Evolutionary conservation across 35 echinoderm and acorn worm species (phyloP), one percentile per base, ranked within the genome.

Genomic region (Stichopus chloronotus): DNA sequence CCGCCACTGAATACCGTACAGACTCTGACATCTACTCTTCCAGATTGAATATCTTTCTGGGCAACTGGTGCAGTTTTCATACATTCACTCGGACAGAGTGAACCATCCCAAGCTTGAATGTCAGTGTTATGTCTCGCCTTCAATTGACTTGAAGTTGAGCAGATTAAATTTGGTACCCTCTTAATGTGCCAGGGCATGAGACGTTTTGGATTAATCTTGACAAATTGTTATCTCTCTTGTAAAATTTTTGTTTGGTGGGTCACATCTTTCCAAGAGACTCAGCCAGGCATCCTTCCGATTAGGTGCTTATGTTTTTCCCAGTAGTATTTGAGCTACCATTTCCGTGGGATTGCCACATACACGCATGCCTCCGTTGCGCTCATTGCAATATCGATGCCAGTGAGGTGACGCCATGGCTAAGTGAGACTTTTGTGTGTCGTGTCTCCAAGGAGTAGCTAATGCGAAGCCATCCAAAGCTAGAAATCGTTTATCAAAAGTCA

Each of bases 321-420:
- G 86, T 20, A 88, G 20, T 88, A 88, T 16, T 59, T 88, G 86
- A 9, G 86, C 86, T 12, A 88, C 13, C 86, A 88, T 88, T 59
- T 88, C 86, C 3, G 86, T 88, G 9, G 57, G 58, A 56, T 87
- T 56, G 5, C 84, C 84, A 21, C 84, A 87, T 24, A 87, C 84
- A 16, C 84, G 22, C 5, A 88, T 88, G 8, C 23, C 58, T 63
- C 86, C 86, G 23, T 60, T 43, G 17, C 22, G 86, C 65, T 88
- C 86, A 53, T 68, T 24, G 23, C 86, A 88, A 10, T 5, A 23
- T 63, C 86, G 8, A 88, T 88, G 86, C 17, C 56, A 88, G 30
- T 88, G 86, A 22, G 11, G 17, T 22, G 86, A 68, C 13, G 5
- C 5, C 23, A 63, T 57, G 9, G 65, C 58, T 6, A 68, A 4